Evolutionary conservation across 64 coral and sea anemone species (phyloP), one percentile per base, ranked within the genome.

Genomic region (Hydrozoanthus tunicans): DNA sequence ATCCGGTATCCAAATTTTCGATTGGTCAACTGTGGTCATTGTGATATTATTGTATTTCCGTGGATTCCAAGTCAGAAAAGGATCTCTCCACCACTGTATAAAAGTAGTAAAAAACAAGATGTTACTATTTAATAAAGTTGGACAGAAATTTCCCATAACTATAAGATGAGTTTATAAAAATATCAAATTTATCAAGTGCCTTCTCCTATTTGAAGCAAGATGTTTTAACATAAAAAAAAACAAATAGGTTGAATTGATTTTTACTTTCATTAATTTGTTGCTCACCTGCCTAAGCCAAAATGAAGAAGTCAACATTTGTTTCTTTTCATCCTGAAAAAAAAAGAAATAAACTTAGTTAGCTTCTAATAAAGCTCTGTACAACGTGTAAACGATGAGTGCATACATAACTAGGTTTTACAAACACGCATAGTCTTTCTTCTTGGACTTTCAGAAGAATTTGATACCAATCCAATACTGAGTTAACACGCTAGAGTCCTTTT

Each of bases 281-380:
- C 80, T 52, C 9, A 82, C 80, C 26, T 82, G 80, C 9, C 80
- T 63, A 10, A 82, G 58, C 80, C 80, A 82, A 51, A 82, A 4
- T 43, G 58, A 51, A 51, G 80, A 82, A 6, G 59, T 82, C 7
- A 82, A 26, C 59, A 62, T 82, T 64, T 82, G 80, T 12, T 82
- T 82, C 20, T 24, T 82, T 51, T 82, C 80, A 82, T 82, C 80
- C 80, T 82, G 7, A 52, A 65, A 82, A 14, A 77, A 7, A 56
- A 53, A 77, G 6, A 77, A 77, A 6, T 3, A 7, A 77, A 6
- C 60, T 9, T 62, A 62, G 12, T 7, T 27, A 9, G 32, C n/a
- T 1, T 70, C n/a, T 17, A 2, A 70, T 70, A 17, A 17, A 14
- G 12, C 3, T 70, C 67, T 70, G 2, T 23, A 17, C 5, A 11